A percentile compares a stretch with the other conserved stretches of the same genome.
These are phyloP conservation scores for Vidua macroura DNA, from an alignment of 2,113 vertebrate genomes.

Conservation along the genomic window DNA sequence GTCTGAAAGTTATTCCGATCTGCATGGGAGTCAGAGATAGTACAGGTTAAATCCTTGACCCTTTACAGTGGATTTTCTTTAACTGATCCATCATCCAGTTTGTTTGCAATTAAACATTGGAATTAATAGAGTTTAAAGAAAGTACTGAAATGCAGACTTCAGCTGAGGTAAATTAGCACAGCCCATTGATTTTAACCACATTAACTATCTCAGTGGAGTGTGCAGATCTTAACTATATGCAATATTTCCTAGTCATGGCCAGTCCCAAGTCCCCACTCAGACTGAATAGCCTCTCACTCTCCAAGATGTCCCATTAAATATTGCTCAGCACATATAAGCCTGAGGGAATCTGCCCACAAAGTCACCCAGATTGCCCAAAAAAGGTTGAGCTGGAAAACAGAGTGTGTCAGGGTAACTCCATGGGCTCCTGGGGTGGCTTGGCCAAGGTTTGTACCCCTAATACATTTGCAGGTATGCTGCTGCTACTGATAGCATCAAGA, in stretches of 20 bases:
- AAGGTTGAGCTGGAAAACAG: background rate
- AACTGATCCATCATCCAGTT: constrained; percentile 5
- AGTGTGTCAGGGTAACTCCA: background rate
- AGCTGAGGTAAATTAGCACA: constrained; percentile 27
- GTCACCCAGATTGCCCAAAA: background rate
- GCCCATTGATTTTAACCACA: constrained; percentile 38
- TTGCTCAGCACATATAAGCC: background rate
- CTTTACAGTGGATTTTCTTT: constrained; percentile 30
- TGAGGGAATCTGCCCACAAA: background rate
- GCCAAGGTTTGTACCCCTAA: background rate
- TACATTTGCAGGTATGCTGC: background rate
- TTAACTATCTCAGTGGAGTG: constrained; percentile 35
- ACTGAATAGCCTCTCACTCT: background rate
- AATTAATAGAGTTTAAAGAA: background rate
- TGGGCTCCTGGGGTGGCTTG: background rate
- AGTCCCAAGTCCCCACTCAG: background rate
- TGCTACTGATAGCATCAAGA: background rate
- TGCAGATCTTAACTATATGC: background rate
- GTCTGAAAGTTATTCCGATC: background rate
- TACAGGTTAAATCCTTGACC: constrained; percentile 28
- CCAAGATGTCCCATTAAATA: background rate
- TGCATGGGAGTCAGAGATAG: background rate
- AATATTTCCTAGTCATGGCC: background rate
- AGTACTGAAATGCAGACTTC: background rate
- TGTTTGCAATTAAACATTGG: constrained; percentile 26